These are phyloP conservation scores for Urosaurus nigricauda DNA, from an alignment of 2,797 vertebrate species.

Conservation along the genomic window DNA sequence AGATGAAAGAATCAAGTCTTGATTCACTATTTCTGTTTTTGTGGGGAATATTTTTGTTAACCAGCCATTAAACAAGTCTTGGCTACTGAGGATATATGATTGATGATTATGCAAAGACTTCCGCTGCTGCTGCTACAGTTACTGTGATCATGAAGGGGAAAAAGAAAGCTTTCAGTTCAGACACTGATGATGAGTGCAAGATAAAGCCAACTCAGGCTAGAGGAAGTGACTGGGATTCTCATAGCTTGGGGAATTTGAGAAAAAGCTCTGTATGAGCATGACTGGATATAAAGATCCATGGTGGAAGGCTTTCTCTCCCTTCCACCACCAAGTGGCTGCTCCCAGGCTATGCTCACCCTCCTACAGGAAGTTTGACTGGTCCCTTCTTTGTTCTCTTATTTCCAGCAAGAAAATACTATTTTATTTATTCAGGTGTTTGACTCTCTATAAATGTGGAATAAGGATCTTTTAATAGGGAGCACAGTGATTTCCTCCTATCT, in stretches of 20 bases:
- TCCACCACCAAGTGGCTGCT: too few species aligned
- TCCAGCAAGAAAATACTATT: background rate
- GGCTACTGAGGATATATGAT: slow-evolving; percentile 55
- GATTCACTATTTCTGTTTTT: slow-evolving; percentile 66
- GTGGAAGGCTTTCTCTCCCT: too few species aligned
- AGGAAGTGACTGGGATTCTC: slow-evolving; percentile 36
- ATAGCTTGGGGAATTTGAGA: background rate
- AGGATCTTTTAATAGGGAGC: too few species aligned
- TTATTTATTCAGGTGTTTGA: too few species aligned
- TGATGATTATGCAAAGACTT: slow-evolving; percentile 58
- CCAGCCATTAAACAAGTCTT: slow-evolving; percentile 47
- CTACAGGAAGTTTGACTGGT: too few species aligned
- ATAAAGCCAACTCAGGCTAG: slow-evolving; percentile 23
- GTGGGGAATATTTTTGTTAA: slow-evolving; percentile 54
- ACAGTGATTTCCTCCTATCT: too few species aligned
- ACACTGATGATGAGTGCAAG: slow-evolving; percentile 17
- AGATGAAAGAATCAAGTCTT: slow-evolving; percentile 65
- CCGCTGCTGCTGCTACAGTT: slow-evolving; percentile 48
- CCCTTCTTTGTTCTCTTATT: background rate
- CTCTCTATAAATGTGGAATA: too few species aligned
- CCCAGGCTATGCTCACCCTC: too few species aligned
- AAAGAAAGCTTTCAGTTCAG: slow-evolving; percentile 30
- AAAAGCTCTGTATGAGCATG: too few species aligned
- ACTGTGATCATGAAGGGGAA: slow-evolving; percentile 35
- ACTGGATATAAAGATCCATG: too few species aligned